phyloP scores from a whole-genome alignment of 2,797 vertebrate species.

The Mus minutoides region DNA sequence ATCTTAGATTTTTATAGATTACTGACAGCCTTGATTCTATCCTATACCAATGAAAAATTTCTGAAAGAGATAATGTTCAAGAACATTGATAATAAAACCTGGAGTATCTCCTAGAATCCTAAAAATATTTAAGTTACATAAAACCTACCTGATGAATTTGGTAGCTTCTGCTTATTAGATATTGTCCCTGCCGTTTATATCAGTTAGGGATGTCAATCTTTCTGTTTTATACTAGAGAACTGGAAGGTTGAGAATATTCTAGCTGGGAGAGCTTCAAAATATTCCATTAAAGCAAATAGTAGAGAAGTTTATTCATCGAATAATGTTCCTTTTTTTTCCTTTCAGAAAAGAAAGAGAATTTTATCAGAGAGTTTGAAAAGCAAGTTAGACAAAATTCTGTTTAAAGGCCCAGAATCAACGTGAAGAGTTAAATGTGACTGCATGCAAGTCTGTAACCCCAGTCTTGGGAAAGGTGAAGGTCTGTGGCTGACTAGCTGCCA shows the following conservation, averaged over 20 bases:
- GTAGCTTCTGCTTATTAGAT: not conserved
- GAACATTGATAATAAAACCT: slow-evolving; percentile 23
- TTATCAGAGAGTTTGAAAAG: slow-evolving; percentile 18
- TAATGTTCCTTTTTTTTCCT: not conserved
- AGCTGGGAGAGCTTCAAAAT: not conserved
- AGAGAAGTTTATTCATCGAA: not conserved
- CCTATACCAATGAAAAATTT: not conserved
- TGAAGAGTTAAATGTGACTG: too few relatives aligned
- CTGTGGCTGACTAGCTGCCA: not conserved
- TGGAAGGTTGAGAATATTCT: not conserved
- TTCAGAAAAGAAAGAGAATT: not conserved
- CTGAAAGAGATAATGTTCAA: slow-evolving; percentile 31
- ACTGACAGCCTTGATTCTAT: slow-evolving; percentile 34
- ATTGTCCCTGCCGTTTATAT: not conserved
- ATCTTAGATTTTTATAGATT: not conserved
- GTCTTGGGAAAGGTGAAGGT: not conserved
- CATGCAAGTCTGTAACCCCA: not conserved
- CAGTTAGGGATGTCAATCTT: not conserved
- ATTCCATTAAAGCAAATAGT: not conserved
- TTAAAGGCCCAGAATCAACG: not conserved
- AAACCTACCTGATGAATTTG: not conserved
- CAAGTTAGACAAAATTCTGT: not conserved
- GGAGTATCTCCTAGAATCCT: not conserved
- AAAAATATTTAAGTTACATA: slow-evolving; percentile 8
- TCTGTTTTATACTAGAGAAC: not conserved